These are phyloP conservation scores for Quadriops clusia DNA, from an alignment of 2,888 invertebrate genomes.

Conservation along the genomic window DNA sequence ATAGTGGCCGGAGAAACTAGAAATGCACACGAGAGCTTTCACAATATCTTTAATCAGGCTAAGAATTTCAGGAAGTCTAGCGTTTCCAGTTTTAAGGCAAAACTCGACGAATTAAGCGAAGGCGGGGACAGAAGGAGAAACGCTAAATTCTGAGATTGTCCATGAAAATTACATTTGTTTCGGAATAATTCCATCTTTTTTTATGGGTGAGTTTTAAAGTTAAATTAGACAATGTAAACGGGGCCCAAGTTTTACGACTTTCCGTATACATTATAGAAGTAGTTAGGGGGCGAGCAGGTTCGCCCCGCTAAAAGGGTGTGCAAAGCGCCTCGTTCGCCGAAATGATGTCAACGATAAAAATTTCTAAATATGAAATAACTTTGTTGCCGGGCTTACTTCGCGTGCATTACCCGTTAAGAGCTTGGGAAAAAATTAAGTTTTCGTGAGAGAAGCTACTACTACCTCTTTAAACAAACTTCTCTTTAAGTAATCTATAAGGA, in stretches of 20 bases:
- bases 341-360: no score
- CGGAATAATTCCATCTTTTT: slow-evolving; percentile 33
- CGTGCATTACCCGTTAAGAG: no score
- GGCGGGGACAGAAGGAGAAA: slow-evolving; percentile 20
- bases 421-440: no score
- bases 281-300: no score
- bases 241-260: slow-evolving; percentile 34
- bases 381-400: no score
- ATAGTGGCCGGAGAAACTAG: slow-evolving; percentile 6
- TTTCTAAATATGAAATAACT: no score
- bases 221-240: slow-evolving; percentile 34
- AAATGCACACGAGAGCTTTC: slow-evolving; percentile 17
- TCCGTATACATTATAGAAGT: slow-evolving; percentile 33
- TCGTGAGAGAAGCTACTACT: no score
- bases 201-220: slow-evolving; percentile 25
- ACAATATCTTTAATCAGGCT: slow-evolving; percentile 19
- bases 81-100: slow-evolving; percentile 14
- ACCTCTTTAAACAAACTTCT: no score
- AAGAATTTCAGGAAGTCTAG: slow-evolving; percentile 16
- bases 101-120: no score
- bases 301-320: no score
- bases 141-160: slow-evolving; percentile 25
- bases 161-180: slow-evolving; percentile 33
- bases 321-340: no score
- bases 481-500: no score